These are phyloP conservation scores for Oligia strigilis DNA, from an alignment of 2,888 invertebrate genomes.

Conservation along the genomic window DNA sequence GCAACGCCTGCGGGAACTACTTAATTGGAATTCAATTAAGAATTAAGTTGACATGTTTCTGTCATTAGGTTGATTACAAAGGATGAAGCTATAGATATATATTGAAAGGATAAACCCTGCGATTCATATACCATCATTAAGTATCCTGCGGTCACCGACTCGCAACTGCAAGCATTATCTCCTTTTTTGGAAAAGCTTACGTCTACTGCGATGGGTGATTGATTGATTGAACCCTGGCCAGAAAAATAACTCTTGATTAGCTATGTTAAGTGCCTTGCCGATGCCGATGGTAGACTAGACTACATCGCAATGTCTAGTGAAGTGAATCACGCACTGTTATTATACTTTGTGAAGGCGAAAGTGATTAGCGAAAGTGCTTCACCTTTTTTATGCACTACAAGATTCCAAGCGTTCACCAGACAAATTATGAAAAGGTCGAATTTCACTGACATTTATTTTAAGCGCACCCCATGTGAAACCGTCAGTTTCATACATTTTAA, in stretches of 20 bases:
- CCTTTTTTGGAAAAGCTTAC: slow-evolving; percentile 43
- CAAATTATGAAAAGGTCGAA: slow-evolving; percentile 74
- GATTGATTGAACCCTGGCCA: slow-evolving; percentile 48
- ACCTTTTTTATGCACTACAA: slow-evolving; percentile 63
- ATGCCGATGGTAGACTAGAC: slow-evolving; percentile 41
- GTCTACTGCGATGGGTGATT: slow-evolving; percentile 30
- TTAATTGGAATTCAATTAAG: slow-evolving; percentile 43
- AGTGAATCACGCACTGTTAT: slow-evolving; percentile 76
- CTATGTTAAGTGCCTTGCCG: slow-evolving; percentile 51
- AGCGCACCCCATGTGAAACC: slow-evolving; percentile 10
- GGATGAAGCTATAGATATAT: background rate
- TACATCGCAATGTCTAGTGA: slow-evolving; percentile 70
- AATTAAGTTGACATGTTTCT: slow-evolving; percentile 44
- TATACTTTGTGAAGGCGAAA: slow-evolving; percentile 83
- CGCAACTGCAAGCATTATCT: slow-evolving; percentile 19
- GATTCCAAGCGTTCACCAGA: slow-evolving; percentile 51
- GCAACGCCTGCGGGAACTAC: slow-evolving; percentile 34
- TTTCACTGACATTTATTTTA: slow-evolving; percentile 68
- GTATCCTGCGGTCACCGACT: slow-evolving; percentile 4
- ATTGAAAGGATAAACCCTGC: slow-evolving; percentile 5
- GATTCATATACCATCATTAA: slow-evolving; percentile 10
- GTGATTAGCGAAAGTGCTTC: slow-evolving; percentile 84
- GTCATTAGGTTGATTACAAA: slow-evolving; percentile 49
- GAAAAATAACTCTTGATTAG: slow-evolving; percentile 52
- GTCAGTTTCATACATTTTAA: slow-evolving; percentile 9